Evolutionary conservation across 2,888 invertebrate genomes (phyloP).

Genomic region (Apeira syringaria): DNA sequence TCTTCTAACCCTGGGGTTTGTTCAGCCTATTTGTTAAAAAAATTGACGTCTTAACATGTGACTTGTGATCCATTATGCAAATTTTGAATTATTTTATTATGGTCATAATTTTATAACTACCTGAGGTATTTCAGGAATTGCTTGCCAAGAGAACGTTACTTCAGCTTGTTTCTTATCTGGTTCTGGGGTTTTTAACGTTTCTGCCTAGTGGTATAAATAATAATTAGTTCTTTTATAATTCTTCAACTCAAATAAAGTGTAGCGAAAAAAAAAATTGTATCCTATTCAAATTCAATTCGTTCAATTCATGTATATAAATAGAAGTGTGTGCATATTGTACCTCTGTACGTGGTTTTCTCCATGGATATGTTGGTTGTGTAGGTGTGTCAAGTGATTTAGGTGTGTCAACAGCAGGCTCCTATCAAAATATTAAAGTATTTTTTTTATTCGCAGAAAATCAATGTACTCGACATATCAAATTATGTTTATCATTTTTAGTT

Average conservation of each 20-base stretch:
- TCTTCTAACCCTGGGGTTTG: constrained; percentile 74
- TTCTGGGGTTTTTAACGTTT: constrained; percentile 53
- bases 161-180: constrained; percentile 58
- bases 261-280: no score
- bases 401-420: constrained; percentile 20
- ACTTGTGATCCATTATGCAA: neutral
- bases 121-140: constrained; percentile 78
- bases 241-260: no score
- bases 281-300: no score
- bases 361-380: constrained; percentile 41
- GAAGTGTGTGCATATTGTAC: constrained; percentile 23
- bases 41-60: neutral
- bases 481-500: neutral
- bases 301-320: no score
- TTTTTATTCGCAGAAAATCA: no score
- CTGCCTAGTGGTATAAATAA: constrained; percentile 49
- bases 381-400: constrained; percentile 36
- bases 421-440: constrained; percentile 7
- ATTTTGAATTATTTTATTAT: neutral
- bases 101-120: constrained; percentile 41
- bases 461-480: no score
- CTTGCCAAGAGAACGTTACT: constrained; percentile 73
- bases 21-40: constrained; percentile 59
- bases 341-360: constrained; percentile 42
- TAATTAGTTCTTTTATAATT: neutral